Conservation (phyloP, 2,888 invertebrate species). For the Limnephilus lunatus region DNA sequence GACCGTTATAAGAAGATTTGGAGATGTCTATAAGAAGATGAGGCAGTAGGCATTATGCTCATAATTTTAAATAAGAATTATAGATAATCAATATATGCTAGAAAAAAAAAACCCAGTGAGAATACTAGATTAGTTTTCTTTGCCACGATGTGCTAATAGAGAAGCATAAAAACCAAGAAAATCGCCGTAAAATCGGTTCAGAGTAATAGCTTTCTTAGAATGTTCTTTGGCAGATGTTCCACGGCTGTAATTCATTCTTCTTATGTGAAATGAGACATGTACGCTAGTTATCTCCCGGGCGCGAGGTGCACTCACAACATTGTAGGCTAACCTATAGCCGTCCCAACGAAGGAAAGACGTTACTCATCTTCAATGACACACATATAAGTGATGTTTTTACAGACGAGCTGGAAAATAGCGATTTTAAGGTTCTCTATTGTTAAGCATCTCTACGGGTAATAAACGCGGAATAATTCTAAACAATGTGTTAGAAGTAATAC, state of each 20-base stretch:
- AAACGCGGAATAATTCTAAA: conserved; percentile 3
- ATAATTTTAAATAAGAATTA: too few relatives aligned
- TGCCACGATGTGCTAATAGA: not conserved
- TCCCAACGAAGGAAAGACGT: conserved; percentile 30
- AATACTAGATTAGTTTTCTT: not conserved
- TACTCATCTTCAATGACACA: conserved; percentile 21
- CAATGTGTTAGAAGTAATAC: not conserved
- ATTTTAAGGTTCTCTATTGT: conserved; percentile 43
- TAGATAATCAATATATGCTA: too few relatives aligned
- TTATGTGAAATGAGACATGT: not conserved
- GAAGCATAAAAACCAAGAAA: not conserved
- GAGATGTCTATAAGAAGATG: not conserved
- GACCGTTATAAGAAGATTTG: not conserved
- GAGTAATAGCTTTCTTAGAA: conserved; percentile 2
- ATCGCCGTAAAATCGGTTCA: not conserved
- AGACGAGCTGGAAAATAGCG: conserved; percentile 16
- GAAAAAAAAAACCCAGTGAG: not conserved
- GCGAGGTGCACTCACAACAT: not conserved
- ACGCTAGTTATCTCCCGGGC: not conserved
- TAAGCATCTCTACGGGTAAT: conserved; percentile 8
- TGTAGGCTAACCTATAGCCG: not conserved
- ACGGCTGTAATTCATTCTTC: not conserved
- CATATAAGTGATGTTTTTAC: conserved; percentile 21
- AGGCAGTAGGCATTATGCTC: too few relatives aligned
- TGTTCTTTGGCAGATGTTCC: not conserved